phyloP scores from a whole-genome alignment of 2,113 vertebrate genomes.

The Phrynosoma blainvillii region DNA sequence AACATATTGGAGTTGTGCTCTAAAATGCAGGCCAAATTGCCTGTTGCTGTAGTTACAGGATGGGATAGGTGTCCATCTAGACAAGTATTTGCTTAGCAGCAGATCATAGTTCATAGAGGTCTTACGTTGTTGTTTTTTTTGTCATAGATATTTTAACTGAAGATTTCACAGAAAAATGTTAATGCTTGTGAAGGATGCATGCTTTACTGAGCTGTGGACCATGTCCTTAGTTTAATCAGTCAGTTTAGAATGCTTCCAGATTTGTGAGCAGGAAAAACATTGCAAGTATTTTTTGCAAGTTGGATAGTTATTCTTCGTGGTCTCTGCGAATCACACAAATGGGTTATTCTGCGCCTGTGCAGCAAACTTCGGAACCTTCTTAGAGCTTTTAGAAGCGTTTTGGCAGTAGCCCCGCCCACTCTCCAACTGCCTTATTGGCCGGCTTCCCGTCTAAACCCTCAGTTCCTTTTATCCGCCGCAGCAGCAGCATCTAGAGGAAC shows the following conservation, averaged over 20 bases:
- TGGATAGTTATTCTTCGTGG: not conserved
- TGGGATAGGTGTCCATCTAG: not conserved
- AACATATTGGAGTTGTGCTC: not conserved
- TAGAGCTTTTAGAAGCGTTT: too few relatives aligned
- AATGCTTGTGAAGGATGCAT: not conserved
- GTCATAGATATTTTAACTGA: not conserved
- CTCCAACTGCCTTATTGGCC: too few relatives aligned
- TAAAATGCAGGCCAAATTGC: not conserved
- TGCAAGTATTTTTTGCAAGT: not conserved
- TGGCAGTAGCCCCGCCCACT: too few relatives aligned
- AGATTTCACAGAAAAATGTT: not conserved
- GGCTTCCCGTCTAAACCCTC: too few relatives aligned
- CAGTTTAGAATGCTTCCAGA: not conserved
- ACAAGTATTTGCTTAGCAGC: not conserved
- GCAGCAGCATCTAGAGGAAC: too few relatives aligned
- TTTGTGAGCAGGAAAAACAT: not conserved
- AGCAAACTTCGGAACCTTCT: too few relatives aligned
- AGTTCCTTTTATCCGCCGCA: too few relatives aligned
- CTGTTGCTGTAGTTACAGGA: not conserved
- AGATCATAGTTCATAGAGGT: not conserved
- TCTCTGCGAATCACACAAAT: too few relatives aligned
- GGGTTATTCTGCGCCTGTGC: too few relatives aligned
- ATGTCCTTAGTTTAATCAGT: not conserved
- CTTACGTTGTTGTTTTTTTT: not conserved
- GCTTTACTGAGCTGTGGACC: not conserved